These are phyloP conservation scores for Metaphire vulgaris DNA, from an alignment of 1,140 invertebrate species.

Conservation along the genomic window DNA sequence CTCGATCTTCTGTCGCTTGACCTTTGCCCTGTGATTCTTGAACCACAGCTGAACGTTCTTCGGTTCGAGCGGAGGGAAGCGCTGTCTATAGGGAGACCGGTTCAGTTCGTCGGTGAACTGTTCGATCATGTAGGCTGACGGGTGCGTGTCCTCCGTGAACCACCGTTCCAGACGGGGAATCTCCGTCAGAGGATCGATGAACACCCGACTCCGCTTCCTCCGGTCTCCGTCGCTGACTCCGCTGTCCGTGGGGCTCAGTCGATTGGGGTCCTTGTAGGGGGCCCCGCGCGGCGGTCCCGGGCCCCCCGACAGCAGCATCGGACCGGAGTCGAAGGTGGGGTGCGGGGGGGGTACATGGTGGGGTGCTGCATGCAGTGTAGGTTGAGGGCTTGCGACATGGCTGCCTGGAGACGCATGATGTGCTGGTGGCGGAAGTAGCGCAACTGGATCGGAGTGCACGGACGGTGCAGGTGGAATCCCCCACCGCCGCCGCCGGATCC, in stretches of 20 bases:
- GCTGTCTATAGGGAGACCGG: constrained; percentile 77
- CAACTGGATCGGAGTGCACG: background rate
- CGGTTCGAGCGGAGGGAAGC: constrained; percentile 89
- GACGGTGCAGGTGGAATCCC: background rate
- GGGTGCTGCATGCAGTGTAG: constrained; percentile 12
- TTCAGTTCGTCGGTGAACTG: constrained; percentile 88
- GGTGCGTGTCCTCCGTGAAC: constrained; percentile 95
- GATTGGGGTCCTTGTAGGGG: background rate
- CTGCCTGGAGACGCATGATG: constrained; percentile 10
- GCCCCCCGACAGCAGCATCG: background rate
- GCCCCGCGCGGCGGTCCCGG: background rate
- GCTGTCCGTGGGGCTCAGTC: background rate
- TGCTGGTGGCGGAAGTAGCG: background rate
- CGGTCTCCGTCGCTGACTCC: constrained; percentile 55
- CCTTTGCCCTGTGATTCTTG: constrained; percentile 89
- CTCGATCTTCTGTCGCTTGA: constrained; percentile 62
- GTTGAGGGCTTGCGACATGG: constrained; percentile 22
- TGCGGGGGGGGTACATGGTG: background rate
- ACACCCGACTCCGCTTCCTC: constrained; percentile 89
- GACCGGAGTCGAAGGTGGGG: constrained; percentile 4
- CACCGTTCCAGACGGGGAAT: constrained; percentile 92
- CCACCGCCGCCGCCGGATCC: background rate
- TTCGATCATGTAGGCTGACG: constrained; percentile 88
- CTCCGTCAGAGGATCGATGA: constrained; percentile 96
- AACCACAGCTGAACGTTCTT: constrained; percentile 92